Base-by-base conservation (phyloP, 2,113 vertebrate genomes). In the Amphiprion percula region DNA sequence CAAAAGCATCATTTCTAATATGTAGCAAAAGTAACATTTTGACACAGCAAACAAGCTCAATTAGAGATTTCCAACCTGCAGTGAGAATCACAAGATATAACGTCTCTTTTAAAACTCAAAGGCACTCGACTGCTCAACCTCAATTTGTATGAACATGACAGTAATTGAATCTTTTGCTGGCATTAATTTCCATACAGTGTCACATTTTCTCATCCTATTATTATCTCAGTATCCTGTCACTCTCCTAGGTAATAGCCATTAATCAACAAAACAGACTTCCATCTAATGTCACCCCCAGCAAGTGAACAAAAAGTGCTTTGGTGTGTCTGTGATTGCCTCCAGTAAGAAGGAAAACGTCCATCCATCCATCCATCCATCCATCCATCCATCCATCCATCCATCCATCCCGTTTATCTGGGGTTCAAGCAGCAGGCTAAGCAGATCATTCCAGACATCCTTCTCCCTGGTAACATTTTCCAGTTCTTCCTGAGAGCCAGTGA, bases 11-110 rank as follows among this genome's bases (percentile, higher is more conserved):
- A 66, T 61, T 62, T 60, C 68, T 21, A 17, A 71, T 71, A 12
- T 63, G 67, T 58, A 23, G 46, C 52, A 49, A 28, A 21, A 56
- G 37, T 26, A 62, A 60, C 54, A 63, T 80, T 50, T 41, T 68
- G 52, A 68, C 76, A 66, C 59, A 66, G 41, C 30, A 41, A 41
- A 30, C 37, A 11, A 53, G 49, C 28, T 23, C 44, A 69, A 64
- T 73, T 54, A 39, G 10, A 46, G 30, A 28, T 14, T 10, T 23
- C 53, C 8, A 10, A 10, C 30, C 41, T 52, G 23, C 12, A 21
- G 44, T 33, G 46, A 14, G 14, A 1, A 12, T 12, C 46, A 47
- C 59, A 21, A 64, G 0, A 50, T 33, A 49, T n/a, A 41, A 55
- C 24, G 21, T n/a, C 33, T 26, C n/a, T 65, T 54, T 55, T 37